phyloP scores from a whole-genome alignment of 2,888 invertebrate species.

The Melanophora roralis region DNA sequence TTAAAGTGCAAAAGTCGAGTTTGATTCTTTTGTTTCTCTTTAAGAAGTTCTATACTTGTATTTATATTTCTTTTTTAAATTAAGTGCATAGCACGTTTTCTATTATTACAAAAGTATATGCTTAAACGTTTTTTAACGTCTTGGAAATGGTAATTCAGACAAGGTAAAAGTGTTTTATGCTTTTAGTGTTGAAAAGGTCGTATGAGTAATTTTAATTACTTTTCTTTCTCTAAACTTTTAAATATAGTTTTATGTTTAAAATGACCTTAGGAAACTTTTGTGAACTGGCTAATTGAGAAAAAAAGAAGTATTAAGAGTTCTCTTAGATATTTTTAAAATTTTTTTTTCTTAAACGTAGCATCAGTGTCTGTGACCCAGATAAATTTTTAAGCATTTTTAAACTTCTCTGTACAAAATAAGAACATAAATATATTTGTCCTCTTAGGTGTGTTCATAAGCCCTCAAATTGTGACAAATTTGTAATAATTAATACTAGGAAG shows the following conservation, averaged over 20 bases:
- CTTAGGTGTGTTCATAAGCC: no score
- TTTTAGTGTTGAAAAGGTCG: constrained; percentile 44
- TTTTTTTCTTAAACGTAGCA: background rate
- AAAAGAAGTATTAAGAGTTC: background rate
- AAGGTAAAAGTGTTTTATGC: constrained; percentile 57
- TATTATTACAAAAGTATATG: background rate
- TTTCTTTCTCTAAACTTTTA: constrained; percentile 44
- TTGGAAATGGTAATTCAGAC: constrained; percentile 8
- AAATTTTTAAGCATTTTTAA: no score
- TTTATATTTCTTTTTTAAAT: constrained; percentile 14
- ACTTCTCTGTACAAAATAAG: no score
- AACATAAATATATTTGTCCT: no score
- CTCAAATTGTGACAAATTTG: no score
- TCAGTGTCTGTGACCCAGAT: constrained; percentile 40
- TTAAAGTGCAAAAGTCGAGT: constrained; percentile 60
- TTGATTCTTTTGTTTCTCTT: constrained; percentile 46
- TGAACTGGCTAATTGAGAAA: background rate
- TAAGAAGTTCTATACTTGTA: constrained; percentile 6
- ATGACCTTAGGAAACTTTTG: constrained; percentile 17
- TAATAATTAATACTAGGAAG: no score
- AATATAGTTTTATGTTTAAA: constrained; percentile 22
- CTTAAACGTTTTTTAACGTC: constrained; percentile 2
- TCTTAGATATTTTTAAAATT: background rate
- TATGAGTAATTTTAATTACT: constrained; percentile 59
- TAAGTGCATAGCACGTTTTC: constrained; percentile 43